phyloP scores from a whole-genome alignment of 2,113 vertebrate genomes.

The Tor tambroides region DNA sequence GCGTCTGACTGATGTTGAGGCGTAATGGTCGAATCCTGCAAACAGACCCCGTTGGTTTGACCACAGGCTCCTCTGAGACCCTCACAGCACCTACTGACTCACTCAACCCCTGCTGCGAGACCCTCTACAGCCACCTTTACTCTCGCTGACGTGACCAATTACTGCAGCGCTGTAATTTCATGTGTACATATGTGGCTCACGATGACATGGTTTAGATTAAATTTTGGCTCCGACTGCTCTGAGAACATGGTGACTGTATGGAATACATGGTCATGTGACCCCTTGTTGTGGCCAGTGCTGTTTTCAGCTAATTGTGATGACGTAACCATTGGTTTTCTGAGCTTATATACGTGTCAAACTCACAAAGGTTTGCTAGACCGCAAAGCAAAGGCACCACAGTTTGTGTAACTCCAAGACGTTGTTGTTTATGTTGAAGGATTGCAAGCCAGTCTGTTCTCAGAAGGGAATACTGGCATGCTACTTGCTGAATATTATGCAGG shows the following conservation, averaged over 20 bases:
- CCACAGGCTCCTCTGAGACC: conserved; percentile 9
- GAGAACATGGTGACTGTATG: conserved; percentile 33
- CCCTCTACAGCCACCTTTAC: background rate
- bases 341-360: conserved; percentile 15
- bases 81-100: background rate
- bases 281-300: conserved; percentile 49
- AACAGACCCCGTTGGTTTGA: background rate
- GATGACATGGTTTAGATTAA: conserved; percentile 42
- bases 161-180: conserved; percentile 33
- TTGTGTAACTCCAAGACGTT: background rate
- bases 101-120: background rate
- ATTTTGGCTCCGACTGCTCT: conserved; percentile 35
- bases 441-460: background rate
- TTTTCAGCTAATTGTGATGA: conserved; percentile 34
- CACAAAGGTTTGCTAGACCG: conserved; percentile 29
- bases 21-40: background rate
- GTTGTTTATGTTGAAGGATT: conserved; percentile 7
- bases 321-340: conserved; percentile 9
- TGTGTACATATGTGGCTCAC: conserved; percentile 26
- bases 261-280: background rate
- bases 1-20: conserved; percentile 16
- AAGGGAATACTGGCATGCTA: background rate
- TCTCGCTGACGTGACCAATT: conserved; percentile 1
- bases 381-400: conserved; percentile 22
- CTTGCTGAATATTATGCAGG: background rate